Conservation (phyloP, 2,113 vertebrate genomes). For the Vidua macroura region DNA sequence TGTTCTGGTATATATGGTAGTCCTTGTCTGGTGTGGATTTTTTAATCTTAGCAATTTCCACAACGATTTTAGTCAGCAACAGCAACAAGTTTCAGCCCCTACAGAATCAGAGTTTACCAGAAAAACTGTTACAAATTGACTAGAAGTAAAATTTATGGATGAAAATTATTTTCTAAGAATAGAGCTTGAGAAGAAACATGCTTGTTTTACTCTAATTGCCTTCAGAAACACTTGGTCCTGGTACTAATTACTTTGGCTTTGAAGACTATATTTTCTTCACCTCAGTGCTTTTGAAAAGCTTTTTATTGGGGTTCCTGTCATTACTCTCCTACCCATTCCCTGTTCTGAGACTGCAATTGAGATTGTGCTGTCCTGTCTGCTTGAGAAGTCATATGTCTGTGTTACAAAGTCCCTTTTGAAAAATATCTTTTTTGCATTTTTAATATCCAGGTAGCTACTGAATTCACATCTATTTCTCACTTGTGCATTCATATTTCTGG, state of each 20-base stretch:
- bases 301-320: neutral
- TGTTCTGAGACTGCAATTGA: neutral
- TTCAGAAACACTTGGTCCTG: slow-evolving; percentile 52
- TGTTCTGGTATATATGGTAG: neutral
- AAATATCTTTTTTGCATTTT: slow-evolving; percentile 3
- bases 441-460: slow-evolving; percentile 70
- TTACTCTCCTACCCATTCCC: neutral
- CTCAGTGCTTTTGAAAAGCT: neutral
- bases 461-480: slow-evolving; percentile 69
- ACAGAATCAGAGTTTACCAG: neutral
- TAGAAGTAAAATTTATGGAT: slow-evolving; percentile 1
- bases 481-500: slow-evolving; percentile 76
- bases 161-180: slow-evolving; percentile 45
- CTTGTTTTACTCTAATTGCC: slow-evolving; percentile 46
- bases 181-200: neutral
- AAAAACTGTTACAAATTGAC: neutral
- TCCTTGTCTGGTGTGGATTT: neutral
- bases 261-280: neutral
- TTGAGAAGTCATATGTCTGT: neutral
- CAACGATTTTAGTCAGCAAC: neutral
- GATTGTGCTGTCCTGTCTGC: neutral
- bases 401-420: slow-evolving; percentile 52
- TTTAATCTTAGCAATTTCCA: neutral
- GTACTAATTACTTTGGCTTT: neutral
- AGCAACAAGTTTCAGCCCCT: neutral